phyloP scores from a whole-genome alignment of 2,113 vertebrate genomes.

The Sylvilagus bachmani region DNA sequence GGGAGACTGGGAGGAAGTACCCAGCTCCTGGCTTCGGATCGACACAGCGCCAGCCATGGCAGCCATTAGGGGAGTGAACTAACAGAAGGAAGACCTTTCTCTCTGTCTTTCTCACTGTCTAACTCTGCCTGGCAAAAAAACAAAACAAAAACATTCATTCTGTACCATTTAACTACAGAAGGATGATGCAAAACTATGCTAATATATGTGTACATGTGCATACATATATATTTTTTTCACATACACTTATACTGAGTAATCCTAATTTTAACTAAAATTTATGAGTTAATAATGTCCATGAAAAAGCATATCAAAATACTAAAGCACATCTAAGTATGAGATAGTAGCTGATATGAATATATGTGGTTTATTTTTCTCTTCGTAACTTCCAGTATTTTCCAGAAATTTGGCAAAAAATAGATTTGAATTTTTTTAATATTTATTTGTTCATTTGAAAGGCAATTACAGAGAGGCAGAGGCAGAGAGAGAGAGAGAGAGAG shows the following conservation, averaged over 20 bases:
- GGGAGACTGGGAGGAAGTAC: no score
- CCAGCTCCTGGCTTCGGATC: no score
- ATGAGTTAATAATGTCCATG: not conserved
- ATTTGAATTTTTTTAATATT: conserved; percentile 28
- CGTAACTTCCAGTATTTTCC: not conserved
- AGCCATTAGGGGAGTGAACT: no score
- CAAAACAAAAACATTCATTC: not conserved
- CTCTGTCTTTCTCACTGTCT: no score
- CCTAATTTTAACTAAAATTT: conserved; percentile 14
- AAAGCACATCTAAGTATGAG: not conserved
- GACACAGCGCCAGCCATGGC: no score
- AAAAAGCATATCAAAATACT: not conserved
- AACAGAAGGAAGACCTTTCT: no score
- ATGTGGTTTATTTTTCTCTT: conserved; percentile 16
- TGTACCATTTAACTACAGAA: conserved; percentile 5
- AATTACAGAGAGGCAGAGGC: no score
- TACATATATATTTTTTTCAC: not conserved
- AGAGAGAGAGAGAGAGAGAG: no score
- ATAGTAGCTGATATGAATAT: not conserved
- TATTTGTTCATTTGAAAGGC: no score
- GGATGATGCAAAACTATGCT: not conserved
- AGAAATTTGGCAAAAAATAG: not conserved
- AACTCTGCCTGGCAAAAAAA: no score
- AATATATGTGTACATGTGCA: not conserved
- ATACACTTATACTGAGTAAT: not conserved